These are phyloP conservation scores for Acanthopagrus latus DNA, from an alignment of 2,797 vertebrate genomes.

Conservation along the genomic window DNA sequence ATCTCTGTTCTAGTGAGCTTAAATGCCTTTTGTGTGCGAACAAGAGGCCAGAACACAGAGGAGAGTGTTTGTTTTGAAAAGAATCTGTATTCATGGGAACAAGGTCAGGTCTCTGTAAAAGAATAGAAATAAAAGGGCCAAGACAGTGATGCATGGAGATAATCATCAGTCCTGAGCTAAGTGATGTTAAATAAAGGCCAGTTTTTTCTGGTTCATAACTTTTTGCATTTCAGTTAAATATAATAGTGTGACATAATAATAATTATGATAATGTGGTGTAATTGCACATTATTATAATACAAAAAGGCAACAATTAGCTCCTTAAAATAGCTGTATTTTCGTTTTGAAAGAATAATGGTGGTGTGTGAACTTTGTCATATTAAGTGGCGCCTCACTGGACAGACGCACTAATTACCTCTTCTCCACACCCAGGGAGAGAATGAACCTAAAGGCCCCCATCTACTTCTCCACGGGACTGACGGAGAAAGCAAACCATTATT, in stretches of 20 bases:
- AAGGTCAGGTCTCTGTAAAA: too few relatives aligned
- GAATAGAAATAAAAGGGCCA: not conserved
- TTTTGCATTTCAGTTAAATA: conserved; percentile 23
- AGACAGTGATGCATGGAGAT: not conserved
- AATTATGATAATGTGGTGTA: not conserved
- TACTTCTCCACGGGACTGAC: conserved; percentile 98
- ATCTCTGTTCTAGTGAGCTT: too few relatives aligned
- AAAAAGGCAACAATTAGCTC: conserved; percentile 4
- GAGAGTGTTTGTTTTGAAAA: too few relatives aligned
- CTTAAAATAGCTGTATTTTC: conserved; percentile 19
- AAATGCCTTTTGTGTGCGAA: too few relatives aligned
- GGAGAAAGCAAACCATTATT: conserved; percentile 98
- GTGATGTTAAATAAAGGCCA: conserved; percentile 1
- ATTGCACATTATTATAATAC: conserved; percentile 25
- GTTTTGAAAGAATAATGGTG: conserved; percentile 27
- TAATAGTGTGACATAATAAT: not conserved
- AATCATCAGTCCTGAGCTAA: not conserved
- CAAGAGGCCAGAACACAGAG: too few relatives aligned
- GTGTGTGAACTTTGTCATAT: conserved; percentile 9
- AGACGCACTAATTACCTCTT: conserved; percentile 20
- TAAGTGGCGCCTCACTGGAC: not conserved
- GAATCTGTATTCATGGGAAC: too few relatives aligned
- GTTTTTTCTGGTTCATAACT: conserved; percentile 19
- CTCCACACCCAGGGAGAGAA: conserved; percentile 90
- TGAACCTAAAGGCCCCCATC: conserved; percentile 98